Evolutionary conservation across 92 coral and sea anemone genomes (phyloP), one percentile per base, ranked within the genome.

Genomic region (Parazoanthus swiftii): DNA sequence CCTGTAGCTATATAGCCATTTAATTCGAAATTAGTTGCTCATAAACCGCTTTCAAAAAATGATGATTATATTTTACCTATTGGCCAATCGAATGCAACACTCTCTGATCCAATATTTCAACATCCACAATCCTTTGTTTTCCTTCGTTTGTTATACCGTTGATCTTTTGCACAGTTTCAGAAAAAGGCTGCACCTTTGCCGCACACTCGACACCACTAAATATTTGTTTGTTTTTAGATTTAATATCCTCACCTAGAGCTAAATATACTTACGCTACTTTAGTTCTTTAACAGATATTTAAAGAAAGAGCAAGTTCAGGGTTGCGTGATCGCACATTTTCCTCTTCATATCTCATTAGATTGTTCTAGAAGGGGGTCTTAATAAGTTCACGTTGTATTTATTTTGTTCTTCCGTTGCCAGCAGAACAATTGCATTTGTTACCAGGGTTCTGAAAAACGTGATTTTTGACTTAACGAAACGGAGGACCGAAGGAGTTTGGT

Each of bases 251-350:
- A 20, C 70, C 26, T 63, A 73, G 77, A 33, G 58, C 42, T 51
- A 29, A 36, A 14, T 25, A 50, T 6, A 58, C 29, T 46, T 14
- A 43, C 39, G 15, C 25, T 75, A 16, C 39, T 70, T 20, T 16
- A 26, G 15, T 35, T 26, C 42, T 43, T 13, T 33, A 7, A 48
- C 20, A 21, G 26, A 63, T 21, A 36, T 10, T 35, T 58, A 13
- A 37, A 82, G 65, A 59, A 37, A 7, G 8, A 25, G 51, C 65
- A 9, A 23, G 18, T 72, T 84, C 11, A 15, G 2, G 68, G 18
- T 84, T 71, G 87, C 87, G 87, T 84, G 87, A 84, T 84, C 44
- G 46, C 39, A 26, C n/a, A 84, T 29, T 26, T 84, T 67, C 46
- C 10, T 18, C 21, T 2, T 39, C 25, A 54, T 13, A 81, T 63